Evolutionary conservation across 2,797 vertebrate genomes (phyloP).

Genomic region (Pachyuromys duprasi): DNA sequence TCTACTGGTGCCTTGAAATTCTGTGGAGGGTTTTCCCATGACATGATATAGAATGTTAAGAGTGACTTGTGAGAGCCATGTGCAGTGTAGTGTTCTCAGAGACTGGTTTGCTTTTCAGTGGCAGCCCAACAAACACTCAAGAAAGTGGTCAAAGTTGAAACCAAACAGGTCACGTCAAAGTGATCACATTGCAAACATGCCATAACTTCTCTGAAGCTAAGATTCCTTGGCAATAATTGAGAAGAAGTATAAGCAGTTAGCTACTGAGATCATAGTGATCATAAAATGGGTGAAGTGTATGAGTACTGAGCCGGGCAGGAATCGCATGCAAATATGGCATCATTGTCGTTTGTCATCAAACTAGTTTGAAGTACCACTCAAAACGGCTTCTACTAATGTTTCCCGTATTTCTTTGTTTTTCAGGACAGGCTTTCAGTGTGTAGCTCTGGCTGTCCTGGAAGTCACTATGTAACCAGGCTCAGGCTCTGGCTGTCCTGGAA

Average conservation of each 20-base stretch:
- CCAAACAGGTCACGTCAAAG: neutral
- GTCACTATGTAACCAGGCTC: neutral
- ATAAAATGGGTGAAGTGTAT: neutral
- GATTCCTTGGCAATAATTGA: neutral
- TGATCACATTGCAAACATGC: neutral
- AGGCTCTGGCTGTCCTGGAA: neutral
- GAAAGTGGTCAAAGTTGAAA: neutral
- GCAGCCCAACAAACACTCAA: neutral
- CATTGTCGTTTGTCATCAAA: neutral
- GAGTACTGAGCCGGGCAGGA: neutral
- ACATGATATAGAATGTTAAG: too few relatives aligned
- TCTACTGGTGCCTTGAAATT: neutral
- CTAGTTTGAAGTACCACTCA: neutral
- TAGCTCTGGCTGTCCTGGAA: neutral
- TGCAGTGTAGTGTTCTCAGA: neutral
- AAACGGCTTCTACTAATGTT: neutral
- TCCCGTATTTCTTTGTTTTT: neutral
- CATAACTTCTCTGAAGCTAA: neutral
- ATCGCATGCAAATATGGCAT: neutral
- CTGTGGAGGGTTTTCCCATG: neutral
- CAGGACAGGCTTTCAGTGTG: neutral
- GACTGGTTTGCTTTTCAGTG: neutral
- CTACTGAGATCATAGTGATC: neutral
- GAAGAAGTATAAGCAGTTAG: neutral
- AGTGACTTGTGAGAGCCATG: neutral